Percentiles rank a stretch among this genome's conserved stretches.
These are phyloP conservation scores for Zelostemma sp. DNA, from an alignment of 1,140 invertebrate genomes.

Conservation along the genomic window DNA sequence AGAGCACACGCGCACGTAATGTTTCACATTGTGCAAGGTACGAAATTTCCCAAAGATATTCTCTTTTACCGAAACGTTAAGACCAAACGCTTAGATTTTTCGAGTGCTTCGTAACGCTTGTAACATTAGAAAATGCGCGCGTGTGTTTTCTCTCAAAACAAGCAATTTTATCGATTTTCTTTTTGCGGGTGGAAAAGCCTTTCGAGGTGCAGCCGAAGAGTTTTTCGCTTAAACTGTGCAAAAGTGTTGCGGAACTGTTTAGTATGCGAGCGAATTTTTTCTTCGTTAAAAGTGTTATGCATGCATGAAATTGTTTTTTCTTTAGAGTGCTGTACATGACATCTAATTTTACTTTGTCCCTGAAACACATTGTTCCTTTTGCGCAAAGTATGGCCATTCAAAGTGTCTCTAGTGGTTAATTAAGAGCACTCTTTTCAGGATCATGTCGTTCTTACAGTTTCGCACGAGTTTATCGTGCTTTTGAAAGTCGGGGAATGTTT, in stretches of 20 bases:
- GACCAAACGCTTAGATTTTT: no score
- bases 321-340: background rate
- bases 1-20: slow-evolving; percentile 36
- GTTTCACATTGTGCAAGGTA: slow-evolving; percentile 40
- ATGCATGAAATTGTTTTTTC: background rate
- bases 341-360: background rate
- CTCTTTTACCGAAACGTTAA: background rate
- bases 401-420: background rate
- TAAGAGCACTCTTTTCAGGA: background rate
- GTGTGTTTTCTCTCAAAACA: no score
- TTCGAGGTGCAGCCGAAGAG: background rate
- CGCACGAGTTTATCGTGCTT: no score
- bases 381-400: background rate
- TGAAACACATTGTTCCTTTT: background rate
- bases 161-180: no score
- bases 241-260: background rate
- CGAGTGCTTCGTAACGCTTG: no score
- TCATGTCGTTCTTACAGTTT: background rate
- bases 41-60: slow-evolving; percentile 25
- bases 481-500: no score
- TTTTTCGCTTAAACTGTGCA: background rate
- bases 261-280: background rate
- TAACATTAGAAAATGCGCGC: no score
- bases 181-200: background rate
- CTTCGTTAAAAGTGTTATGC: background rate